phyloP scores from a whole-genome alignment of 2,797 vertebrate genomes.

The Pseudochirops cupreus region DNA sequence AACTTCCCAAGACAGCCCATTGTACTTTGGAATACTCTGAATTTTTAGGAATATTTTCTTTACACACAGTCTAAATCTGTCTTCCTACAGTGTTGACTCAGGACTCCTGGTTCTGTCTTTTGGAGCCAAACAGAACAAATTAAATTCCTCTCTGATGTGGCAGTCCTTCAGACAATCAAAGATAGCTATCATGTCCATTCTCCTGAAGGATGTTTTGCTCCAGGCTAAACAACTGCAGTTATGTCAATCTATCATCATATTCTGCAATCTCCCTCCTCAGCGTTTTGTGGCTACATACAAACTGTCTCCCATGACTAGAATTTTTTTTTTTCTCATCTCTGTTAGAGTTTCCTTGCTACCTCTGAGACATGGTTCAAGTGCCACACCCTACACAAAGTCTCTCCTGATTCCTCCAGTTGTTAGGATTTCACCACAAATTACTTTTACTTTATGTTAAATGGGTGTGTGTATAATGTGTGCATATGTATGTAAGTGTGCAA shows the following conservation, averaged over 20 bases:
- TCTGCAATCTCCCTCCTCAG: not conserved
- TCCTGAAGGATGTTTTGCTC: not conserved
- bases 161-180: not conserved
- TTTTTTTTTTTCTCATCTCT: not conserved
- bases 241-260: not conserved
- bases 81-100: not conserved
- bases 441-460: not conserved
- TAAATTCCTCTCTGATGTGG: not conserved
- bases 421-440: not conserved
- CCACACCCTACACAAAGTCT: not conserved
- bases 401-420: not conserved
- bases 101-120: not conserved
- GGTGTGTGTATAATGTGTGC: too few species aligned
- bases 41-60: not conserved
- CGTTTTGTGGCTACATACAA: not conserved
- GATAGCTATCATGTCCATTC: not conserved
- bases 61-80: not conserved
- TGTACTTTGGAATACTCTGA: not conserved
- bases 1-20: not conserved
- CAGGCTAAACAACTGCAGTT: not conserved
- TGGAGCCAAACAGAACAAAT: not conserved
- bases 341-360: not conserved
- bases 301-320: not conserved
- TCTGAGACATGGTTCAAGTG: not conserved
- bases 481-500: too few species aligned